Evolutionary conservation across 1,140 invertebrate genomes (phyloP).

Genomic region (Scaptomyza pallida): DNA sequence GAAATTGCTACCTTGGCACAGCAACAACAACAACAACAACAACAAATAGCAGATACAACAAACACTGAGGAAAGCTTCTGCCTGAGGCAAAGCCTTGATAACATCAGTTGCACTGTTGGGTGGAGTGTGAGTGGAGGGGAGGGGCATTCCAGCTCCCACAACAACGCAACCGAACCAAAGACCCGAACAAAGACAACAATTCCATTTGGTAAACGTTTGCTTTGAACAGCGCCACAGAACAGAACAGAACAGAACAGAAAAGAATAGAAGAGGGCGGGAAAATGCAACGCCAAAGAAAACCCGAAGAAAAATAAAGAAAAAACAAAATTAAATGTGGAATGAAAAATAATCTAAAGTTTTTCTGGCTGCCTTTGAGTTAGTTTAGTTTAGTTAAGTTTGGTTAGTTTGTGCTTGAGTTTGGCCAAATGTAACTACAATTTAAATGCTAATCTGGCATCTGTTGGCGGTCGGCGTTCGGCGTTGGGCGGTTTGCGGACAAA

Average conservation of each 20-base stretch:
- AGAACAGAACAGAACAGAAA: too few relatives aligned
- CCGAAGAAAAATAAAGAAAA: slow-evolving; percentile 12
- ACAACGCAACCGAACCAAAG: slow-evolving; percentile 42
- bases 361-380: slow-evolving; percentile 40
- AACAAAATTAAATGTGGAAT: slow-evolving; percentile 50
- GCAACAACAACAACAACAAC: slow-evolving; percentile 17
- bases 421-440: slow-evolving; percentile 80
- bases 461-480: slow-evolving; percentile 58
- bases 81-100: slow-evolving; percentile 66
- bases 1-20: slow-evolving; percentile 75
- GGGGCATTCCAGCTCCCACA: slow-evolving; percentile 55
- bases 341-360: slow-evolving; percentile 70
- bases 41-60: slow-evolving; percentile 21
- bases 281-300: slow-evolving; percentile 53
- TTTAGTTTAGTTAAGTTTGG: too few relatives aligned
- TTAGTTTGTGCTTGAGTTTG: slow-evolving; percentile 49
- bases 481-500: slow-evolving; percentile 51
- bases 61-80: slow-evolving; percentile 61
- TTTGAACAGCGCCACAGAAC: slow-evolving; percentile 22
- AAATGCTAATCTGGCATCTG: slow-evolving; percentile 81
- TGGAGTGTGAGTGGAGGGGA: slow-evolving; percentile 7
- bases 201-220: slow-evolving; percentile 77
- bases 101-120: slow-evolving; percentile 53
- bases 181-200: slow-evolving; percentile 75
- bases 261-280: slow-evolving; percentile 37